These are phyloP conservation scores for Oscheius sp. DNA, from an alignment of 2,888 invertebrate genomes.

Conservation along the genomic window DNA sequence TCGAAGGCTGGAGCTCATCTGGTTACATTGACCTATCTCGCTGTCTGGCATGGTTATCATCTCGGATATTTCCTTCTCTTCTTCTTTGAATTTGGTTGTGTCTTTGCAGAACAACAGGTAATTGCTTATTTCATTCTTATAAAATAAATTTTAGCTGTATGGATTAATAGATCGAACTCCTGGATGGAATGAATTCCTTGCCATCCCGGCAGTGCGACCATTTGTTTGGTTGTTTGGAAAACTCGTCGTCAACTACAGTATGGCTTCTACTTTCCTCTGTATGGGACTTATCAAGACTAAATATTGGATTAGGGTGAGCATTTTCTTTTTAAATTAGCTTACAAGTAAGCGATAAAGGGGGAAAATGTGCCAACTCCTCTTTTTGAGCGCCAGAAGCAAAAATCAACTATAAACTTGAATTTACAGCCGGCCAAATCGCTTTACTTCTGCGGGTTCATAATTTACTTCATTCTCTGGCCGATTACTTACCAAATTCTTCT, in stretches of 20 bases:
- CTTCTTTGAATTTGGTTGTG: slow-evolving; percentile 87
- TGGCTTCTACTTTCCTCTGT: slow-evolving; percentile 68
- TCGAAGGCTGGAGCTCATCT: slow-evolving; percentile 83
- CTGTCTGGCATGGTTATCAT: slow-evolving; percentile 94
- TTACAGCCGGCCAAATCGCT: slow-evolving; percentile 64
- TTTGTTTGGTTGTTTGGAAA: slow-evolving; percentile 66
- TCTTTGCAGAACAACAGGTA: slow-evolving; percentile 85
- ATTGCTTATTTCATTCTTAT: slow-evolving; percentile 48
- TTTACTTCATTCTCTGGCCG: slow-evolving; percentile 65
- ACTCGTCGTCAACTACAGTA: slow-evolving; percentile 61
- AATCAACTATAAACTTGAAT: neutral
- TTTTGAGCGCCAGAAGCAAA: no score
- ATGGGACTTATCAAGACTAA: slow-evolving; percentile 70
- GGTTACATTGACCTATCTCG: slow-evolving; percentile 84
- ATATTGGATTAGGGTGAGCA: slow-evolving; percentile 63
- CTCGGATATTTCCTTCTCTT: slow-evolving; percentile 93
- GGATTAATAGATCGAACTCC: slow-evolving; percentile 58
- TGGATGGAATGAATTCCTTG: slow-evolving; percentile 55
- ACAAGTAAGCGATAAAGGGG: no score
- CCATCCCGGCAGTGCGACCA: slow-evolving; percentile 49
- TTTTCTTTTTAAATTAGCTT: neutral
- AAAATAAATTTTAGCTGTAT: slow-evolving; percentile 56
- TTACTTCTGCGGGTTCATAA: slow-evolving; percentile 64
- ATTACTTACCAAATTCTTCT: slow-evolving; percentile 50
- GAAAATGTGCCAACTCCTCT: no score